Base-by-base conservation (phyloP, 1,140 invertebrate species). In the Amyelois transitella region DNA sequence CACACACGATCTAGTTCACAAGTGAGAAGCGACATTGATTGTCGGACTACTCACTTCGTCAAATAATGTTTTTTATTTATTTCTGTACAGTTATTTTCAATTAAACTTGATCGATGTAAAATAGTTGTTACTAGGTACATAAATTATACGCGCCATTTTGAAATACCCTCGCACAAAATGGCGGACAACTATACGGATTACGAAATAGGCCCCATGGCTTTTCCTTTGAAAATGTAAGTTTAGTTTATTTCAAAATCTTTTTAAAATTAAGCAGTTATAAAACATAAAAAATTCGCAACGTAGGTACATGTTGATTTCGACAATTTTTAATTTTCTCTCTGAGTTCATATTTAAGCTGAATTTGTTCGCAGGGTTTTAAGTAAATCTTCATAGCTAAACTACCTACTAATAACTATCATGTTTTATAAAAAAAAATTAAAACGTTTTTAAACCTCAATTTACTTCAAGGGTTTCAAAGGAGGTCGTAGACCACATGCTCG, bases 41-140 rank as follows among this genome's bases (percentile, higher is more conserved):
- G 85, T 88, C 85, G 82, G 76, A 86, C 82, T 88, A 83, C 85
- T 86, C 85, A 86, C 85, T 88, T 88, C 81, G 82, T 85, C 79
- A 71, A 24, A 62, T 60, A 57, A 58, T 1, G 20, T 48, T 20
- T 14, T n/a, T 48, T 48, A 21, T 48, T 21, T 21, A 21, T 21
- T 12, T 21, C n/a, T 8, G 3, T 8, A 38, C 32, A 14, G 32
- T 38, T 44, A 45, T 45, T 19, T 45, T 45, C 0, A 20, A 12
- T 8, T 45, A 1, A 5, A 21, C 21, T 48, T 24, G 61, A 55
- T 47, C 28, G 22, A 66, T 65, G 56, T 64, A 49, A 60, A 60
- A 45, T 62, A 65, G 52, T 53, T 49, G 49, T 50, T 50, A n/a
- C n/a, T 44, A 58, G 18, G 24, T 28, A 53, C n/a, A n/a, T 48